phyloP scores from a whole-genome alignment of 1,140 invertebrate species.

The Pogonomyrmex californicus region DNA sequence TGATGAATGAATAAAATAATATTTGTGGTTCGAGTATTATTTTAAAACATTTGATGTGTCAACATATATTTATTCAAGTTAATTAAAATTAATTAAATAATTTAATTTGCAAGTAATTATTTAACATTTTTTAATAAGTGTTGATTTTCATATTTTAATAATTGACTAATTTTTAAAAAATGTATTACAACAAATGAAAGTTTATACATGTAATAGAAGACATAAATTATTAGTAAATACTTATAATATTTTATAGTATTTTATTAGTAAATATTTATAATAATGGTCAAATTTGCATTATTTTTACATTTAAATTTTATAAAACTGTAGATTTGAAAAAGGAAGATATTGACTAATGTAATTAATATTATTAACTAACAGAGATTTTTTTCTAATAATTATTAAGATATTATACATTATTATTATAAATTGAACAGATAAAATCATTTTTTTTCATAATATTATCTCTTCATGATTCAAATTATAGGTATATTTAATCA shows the following conservation, averaged over 20 bases:
- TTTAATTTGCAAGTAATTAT: background rate
- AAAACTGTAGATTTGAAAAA: background rate
- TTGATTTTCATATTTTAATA: background rate
- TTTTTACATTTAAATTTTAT: background rate
- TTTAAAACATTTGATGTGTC: background rate
- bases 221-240: background rate
- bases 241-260: background rate
- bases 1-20: conserved; percentile 13
- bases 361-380: background rate
- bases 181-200: background rate
- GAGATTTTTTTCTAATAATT: background rate
- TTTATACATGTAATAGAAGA: background rate
- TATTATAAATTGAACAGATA: background rate
- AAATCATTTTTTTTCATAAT: background rate
- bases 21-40: background rate
- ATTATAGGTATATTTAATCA: background rate
- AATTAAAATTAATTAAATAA: background rate
- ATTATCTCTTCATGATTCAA: conserved; percentile 6
- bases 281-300: background rate
- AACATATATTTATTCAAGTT: background rate
- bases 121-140: background rate
- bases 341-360: background rate
- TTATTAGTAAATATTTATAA: conserved; percentile 1
- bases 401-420: background rate
- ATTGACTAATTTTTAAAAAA: background rate